Base-by-base conservation (phyloP, 2,113 vertebrate species). In the Etheostoma spectabile region DNA sequence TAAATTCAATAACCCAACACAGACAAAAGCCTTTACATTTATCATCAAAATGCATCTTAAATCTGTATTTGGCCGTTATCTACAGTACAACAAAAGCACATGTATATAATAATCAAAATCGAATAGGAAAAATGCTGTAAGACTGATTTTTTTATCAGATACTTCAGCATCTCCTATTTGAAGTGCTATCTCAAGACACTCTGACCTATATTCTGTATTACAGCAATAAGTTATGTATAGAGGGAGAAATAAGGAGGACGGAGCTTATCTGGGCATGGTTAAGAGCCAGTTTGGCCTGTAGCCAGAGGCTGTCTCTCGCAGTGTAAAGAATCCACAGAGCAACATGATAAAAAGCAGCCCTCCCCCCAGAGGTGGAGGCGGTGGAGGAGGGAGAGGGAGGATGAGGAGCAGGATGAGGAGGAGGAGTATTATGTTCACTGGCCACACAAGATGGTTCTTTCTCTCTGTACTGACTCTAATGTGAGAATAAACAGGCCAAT, bases 361-460 rank as follows among this genome's bases (percentile, higher is more conserved):
- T 78, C 69, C 38, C 61, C 22, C 24, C 16, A 24, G 62, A 24
- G 21, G 67, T 63, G 64, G 74, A 61, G 75, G 71, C 55, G 57
- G 57, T 22, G 56, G 59, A 62, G 85, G 66, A 35, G 80, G 63
- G 38, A 8, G 67, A 55, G 49, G 80, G 76, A 84, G 65, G 77
- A 86, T 60, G 72, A 82, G 73, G 71, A 86, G 78, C 30, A 82
- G 62, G 70, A 83, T 16, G 64, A 83, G 80, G 79, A 83, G 72
- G 76, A 84, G 78, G 75, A 85, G 84, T 15, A 83, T 89, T 90
- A 84, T 89, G 88, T 86, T 91, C 92, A 82, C 85, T 85, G 94
- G 93, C 94, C 95, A 95, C 94, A 96, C 94, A 95, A 93, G 95
- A 94, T 85, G 94, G 81, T 92, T 91, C 79, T 82, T 93, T 90